phyloP scores from a whole-genome alignment of 2,888 invertebrate species.

The Elgonia sp. region DNA sequence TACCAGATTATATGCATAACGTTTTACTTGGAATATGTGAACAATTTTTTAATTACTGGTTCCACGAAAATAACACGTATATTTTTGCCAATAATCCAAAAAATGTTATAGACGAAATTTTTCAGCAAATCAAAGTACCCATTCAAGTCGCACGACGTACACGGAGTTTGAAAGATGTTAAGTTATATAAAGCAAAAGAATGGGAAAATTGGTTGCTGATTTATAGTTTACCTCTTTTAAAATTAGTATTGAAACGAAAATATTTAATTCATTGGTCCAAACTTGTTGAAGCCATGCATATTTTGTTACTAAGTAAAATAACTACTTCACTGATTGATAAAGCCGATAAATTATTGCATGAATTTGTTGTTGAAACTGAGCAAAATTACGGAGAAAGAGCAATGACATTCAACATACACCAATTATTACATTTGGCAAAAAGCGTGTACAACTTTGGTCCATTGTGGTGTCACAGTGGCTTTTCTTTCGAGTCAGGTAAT shows the following conservation, averaged over 20 bases:
- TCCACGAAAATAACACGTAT: neutral
- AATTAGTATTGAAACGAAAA: conserved; percentile 21
- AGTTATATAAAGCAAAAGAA: conserved; percentile 55
- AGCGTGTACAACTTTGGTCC: conserved; percentile 1
- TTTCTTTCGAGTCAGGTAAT: conserved; percentile 10
- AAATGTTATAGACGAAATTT: conserved; percentile 2
- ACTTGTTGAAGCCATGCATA: conserved; percentile 41
- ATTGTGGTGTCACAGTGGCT: conserved; percentile 2
- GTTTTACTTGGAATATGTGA: conserved; percentile 60
- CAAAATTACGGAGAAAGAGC: conserved; percentile 51
- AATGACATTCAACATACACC: conserved; percentile 67
- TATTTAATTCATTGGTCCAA: conserved; percentile 50
- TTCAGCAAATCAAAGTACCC: conserved; percentile 15
- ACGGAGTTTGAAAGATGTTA: conserved; percentile 22
- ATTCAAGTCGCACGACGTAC: conserved; percentile 41
- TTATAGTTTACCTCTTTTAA: conserved; percentile 39
- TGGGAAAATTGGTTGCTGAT: conserved; percentile 55
- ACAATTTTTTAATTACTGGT: conserved; percentile 72
- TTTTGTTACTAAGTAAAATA: conserved; percentile 38
- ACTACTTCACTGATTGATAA: conserved; percentile 30
- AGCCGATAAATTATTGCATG: conserved; percentile 35
- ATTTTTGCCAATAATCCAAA: too few species aligned
- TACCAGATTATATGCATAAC: conserved; percentile 75
- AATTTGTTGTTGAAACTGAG: conserved; percentile 50
- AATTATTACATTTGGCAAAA: conserved; percentile 22